Conservation (phyloP, 2,888 invertebrate species). For the Boloria euphrosyne region DNA sequence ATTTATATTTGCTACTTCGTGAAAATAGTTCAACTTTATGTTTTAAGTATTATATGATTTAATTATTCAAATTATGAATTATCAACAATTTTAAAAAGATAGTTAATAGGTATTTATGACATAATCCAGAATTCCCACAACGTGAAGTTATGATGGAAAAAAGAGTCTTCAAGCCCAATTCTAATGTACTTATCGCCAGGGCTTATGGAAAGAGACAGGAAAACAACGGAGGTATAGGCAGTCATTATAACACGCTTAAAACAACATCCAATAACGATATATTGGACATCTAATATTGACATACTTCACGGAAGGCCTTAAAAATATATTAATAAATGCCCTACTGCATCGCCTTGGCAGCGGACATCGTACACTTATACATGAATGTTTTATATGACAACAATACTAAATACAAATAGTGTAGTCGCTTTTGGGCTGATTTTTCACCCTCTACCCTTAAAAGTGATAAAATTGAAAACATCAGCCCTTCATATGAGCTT, state of each 20-base stretch:
- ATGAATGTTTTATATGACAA: slow-evolving; percentile 4
- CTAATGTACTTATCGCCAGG: slow-evolving; percentile 70
- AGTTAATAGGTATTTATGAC: background rate
- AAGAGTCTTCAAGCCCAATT: slow-evolving; percentile 66
- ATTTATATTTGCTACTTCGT: slow-evolving; percentile 11
- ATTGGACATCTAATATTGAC: slow-evolving; percentile 19
- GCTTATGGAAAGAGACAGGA: slow-evolving; percentile 61
- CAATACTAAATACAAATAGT: background rate
- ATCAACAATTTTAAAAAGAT: background rate
- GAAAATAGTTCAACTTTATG: too few relatives aligned
- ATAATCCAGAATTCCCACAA: slow-evolving; percentile 14
- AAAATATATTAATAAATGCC: slow-evolving; percentile 1
- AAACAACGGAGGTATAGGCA: slow-evolving; percentile 44
- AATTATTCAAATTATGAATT: background rate
- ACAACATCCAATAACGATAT: slow-evolving; percentile 20
- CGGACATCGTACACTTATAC: background rate
- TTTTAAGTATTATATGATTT: too few relatives aligned
- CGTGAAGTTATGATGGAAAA: slow-evolving; percentile 67
- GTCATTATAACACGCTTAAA: slow-evolving; percentile 17
- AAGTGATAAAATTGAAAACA: too few relatives aligned
- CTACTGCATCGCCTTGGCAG: background rate
- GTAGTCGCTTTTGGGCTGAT: background rate
- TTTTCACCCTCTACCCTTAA: too few relatives aligned
- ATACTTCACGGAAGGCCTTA: slow-evolving; percentile 8
- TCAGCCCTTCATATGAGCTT: slow-evolving; percentile 9